Base-by-base conservation (phyloP, 2,113 vertebrate species). In the Tapirus terrestris region DNA sequence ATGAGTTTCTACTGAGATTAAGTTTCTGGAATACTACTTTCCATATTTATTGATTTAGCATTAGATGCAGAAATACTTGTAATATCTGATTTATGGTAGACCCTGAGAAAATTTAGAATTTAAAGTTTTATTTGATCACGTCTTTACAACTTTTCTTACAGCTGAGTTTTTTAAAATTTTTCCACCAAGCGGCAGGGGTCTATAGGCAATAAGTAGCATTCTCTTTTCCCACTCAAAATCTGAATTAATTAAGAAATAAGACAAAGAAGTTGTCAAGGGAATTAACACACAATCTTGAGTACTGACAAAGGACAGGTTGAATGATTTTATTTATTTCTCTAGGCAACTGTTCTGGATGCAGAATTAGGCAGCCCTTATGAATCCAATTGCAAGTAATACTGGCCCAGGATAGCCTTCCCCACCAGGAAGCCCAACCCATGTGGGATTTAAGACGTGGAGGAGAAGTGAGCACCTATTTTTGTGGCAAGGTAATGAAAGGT, bases 141-240 rank as follows among this genome's bases (percentile, higher is more conserved):
- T 75, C 20, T 20, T 60, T 45, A 68, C 65, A 51, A 18, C 12
- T 36, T 56, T 39, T 79, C 14, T 72, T 70, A 58, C 29, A 31
- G 8, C 10, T 31, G 1, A 25, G 31, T 60, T 56, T 23, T 94
- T 70, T 29, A 13, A 21, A 18, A 73, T n/a, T 43, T 21, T 51
- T 12, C 25, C 27, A 14, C 29, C 16, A 5, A 5, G 6, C 4
- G 23, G 8, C 14, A 10, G 1, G n/a, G 5, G 9, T 17, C 53
- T 56, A 61, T 3, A 80, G 51, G 18, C 43, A 63, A 70, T 53
- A 51, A 45, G 6, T 53, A 75, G 5, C n/a, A n/a, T 73, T 14
- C 25, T 60, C 21, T 31, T 14, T 53, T 0, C 48, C 20, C 76
- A 5, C 60, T 76, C 29, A 83, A 84, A 76, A 84, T 60, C 25